Evolutionary conservation across 2,113 vertebrate genomes (phyloP), one percentile per base, ranked within the genome.

Genomic region (Aix galericulata): DNA sequence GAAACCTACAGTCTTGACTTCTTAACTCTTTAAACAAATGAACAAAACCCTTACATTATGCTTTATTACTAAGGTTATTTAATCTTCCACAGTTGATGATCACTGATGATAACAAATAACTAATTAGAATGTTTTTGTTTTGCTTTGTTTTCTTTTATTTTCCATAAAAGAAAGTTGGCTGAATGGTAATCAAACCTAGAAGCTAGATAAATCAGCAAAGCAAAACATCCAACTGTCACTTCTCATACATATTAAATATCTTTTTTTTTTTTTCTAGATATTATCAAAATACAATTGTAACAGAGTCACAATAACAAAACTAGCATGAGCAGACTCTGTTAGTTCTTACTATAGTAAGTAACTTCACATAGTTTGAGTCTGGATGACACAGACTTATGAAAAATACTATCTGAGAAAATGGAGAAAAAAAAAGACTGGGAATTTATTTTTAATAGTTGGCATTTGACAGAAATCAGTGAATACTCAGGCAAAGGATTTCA

Each of bases 31-130:
- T 52, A 71, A 71, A 75, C 6, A 84, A 87, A 74, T 20, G 4
- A 89, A 90, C 32, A 69, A 81, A 74, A 62, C 8, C 34, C 11
- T 87, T 76, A 60, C n/a, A 62, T 66, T 64, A 38, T 63, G 32
- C 63, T 89, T 93, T 68, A 67, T 46, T 89, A 32, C 50, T 44
- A 27, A 89, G 69, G 72, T 86, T 77, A 93, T 93, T 94, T 93
- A 93, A 80, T 72, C 40, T 86, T 83, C 62, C 25, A 75, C 34
- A 42, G 48, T 8, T 86, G 87, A 91, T 76, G 74, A 73, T 89
- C 55, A 87, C 71, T 64, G 62, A 81, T 59, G 93, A 56, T 48
- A 93, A 89, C 53, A 91, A 77, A 60, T 40, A 91, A 36, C 58
- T 93, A 87, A 94, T 91, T 55, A 89, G 17, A 80, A 75, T 26